A percentile compares a stretch with the other conserved stretches of the same genome.
Conservation (phyloP, 2,888 invertebrate species). For the Meandrusa payeni region DNA sequence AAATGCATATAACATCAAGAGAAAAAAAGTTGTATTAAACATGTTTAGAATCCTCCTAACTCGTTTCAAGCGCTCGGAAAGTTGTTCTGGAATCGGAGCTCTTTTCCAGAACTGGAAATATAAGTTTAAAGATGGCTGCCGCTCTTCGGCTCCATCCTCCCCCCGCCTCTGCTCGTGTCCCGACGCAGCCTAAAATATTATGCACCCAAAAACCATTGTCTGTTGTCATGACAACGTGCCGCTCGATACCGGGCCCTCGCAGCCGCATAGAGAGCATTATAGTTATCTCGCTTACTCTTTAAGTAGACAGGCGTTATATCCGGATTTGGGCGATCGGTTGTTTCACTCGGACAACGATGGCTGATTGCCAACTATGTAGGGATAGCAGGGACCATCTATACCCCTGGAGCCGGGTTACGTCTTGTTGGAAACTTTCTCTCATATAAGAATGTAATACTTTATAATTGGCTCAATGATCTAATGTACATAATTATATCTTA, state of each 20-base stretch:
- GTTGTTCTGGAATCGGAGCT: constrained; percentile 61
- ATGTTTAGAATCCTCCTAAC: constrained; percentile 37
- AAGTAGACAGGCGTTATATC: constrained; percentile 59
- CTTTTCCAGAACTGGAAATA: constrained; percentile 75
- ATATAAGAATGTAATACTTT: constrained; percentile 47
- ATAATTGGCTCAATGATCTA: neutral
- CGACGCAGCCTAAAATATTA: constrained; percentile 80
- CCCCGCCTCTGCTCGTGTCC: constrained; percentile 50
- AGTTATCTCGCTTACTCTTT: constrained; percentile 72
- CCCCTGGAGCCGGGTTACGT: constrained; percentile 42
- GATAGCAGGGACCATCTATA: constrained; percentile 56
- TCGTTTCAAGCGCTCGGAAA: constrained; percentile 47
- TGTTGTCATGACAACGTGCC: constrained; percentile 76
- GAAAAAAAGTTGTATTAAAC: too few relatives aligned
- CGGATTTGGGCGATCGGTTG: constrained; percentile 55
- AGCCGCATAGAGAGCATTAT: constrained; percentile 61
- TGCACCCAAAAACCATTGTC: constrained; percentile 81
- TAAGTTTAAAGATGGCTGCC: constrained; percentile 80
- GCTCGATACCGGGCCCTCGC: constrained; percentile 69
- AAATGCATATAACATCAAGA: too few relatives aligned
- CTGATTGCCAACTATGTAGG: constrained; percentile 68
- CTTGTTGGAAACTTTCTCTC: constrained; percentile 66
- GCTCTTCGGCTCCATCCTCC: constrained; percentile 54
- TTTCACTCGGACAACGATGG: constrained; percentile 63
- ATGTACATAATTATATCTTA: too few relatives aligned